phyloP scores from a whole-genome alignment of 2,888 invertebrate species.

The Lasioglossum malachurum region DNA sequence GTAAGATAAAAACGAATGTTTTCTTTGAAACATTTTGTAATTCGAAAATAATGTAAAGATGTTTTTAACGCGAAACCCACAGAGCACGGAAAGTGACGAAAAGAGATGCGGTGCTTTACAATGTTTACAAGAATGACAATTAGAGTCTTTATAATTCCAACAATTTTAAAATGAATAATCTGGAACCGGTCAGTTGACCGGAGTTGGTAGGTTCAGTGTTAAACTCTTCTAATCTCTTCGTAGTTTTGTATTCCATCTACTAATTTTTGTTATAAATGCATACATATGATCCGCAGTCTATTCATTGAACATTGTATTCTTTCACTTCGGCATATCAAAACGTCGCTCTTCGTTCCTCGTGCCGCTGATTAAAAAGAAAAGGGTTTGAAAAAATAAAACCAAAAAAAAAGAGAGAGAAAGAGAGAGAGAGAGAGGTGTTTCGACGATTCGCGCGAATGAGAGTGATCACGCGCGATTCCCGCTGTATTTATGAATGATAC shows the following conservation, averaged over 20 bases:
- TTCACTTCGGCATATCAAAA: conserved; percentile 14
- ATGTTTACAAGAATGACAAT: background rate
- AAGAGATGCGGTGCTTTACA: background rate
- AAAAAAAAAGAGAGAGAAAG: background rate
- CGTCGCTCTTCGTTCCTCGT: conserved; percentile 15
- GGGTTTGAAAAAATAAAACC: background rate
- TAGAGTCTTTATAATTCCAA: background rate
- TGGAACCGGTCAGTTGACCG: background rate
- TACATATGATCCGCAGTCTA: background rate
- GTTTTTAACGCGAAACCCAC: background rate
- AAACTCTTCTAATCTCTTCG: background rate
- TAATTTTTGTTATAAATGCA: background rate
- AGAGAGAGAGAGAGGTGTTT: conserved; percentile 6
- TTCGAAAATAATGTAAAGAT: background rate
- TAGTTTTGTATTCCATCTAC: background rate
- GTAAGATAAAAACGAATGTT: background rate
- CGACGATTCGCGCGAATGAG: conserved; percentile 19
- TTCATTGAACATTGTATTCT: background rate
- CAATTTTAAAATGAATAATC: background rate
- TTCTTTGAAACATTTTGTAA: background rate
- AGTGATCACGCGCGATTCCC: conserved; percentile 25
- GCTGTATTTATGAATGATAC: conserved; percentile 40
- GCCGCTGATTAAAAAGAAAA: background rate
- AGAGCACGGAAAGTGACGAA: background rate
- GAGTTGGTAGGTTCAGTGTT: no score